A percentile compares a stretch with the other conserved stretches of the same genome.
phyloP scores from a whole-genome alignment of 2,888 invertebrate genomes.

The Lasiommata megera region DNA sequence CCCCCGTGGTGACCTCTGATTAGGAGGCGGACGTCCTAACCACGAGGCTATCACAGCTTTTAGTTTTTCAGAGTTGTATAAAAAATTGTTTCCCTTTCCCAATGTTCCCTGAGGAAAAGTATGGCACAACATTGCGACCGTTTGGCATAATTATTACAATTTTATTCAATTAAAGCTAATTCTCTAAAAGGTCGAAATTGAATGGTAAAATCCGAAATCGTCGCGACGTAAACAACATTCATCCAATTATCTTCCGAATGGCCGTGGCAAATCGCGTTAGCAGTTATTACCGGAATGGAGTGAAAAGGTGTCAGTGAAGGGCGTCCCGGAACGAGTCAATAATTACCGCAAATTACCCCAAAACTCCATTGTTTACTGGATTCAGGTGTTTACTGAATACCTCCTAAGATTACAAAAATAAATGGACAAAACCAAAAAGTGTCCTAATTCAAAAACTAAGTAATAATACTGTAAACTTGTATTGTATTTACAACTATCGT shows the following conservation, averaged over 20 bases:
- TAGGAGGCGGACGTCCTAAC: too few relatives aligned
- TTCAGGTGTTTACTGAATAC: neutral
- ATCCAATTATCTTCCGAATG: constrained; percentile 24
- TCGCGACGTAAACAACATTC: constrained; percentile 15
- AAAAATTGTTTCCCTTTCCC: too few relatives aligned
- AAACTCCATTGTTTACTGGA: neutral
- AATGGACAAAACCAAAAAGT: too few relatives aligned
- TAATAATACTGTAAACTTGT: too few relatives aligned
- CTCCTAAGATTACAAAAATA: too few relatives aligned
- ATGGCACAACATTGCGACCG: too few relatives aligned
- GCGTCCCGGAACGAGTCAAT: constrained; percentile 22
- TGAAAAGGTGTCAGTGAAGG: constrained; percentile 32
- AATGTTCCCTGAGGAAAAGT: too few relatives aligned
- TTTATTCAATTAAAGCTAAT: neutral
- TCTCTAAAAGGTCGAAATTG: neutral
- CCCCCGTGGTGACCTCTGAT: too few relatives aligned
- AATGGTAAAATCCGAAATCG: constrained; percentile 15
- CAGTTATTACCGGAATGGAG: constrained; percentile 20
- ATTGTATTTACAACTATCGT: too few relatives aligned
- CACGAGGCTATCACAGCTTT: too few relatives aligned
- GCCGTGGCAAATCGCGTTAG: constrained; percentile 26
- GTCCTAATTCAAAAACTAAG: too few relatives aligned
- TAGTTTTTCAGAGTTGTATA: too few relatives aligned
- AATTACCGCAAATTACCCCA: constrained; percentile 10
- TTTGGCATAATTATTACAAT: neutral